Base-by-base conservation (phyloP, 64 coral and sea anemone species). In the Porites lutea region DNA sequence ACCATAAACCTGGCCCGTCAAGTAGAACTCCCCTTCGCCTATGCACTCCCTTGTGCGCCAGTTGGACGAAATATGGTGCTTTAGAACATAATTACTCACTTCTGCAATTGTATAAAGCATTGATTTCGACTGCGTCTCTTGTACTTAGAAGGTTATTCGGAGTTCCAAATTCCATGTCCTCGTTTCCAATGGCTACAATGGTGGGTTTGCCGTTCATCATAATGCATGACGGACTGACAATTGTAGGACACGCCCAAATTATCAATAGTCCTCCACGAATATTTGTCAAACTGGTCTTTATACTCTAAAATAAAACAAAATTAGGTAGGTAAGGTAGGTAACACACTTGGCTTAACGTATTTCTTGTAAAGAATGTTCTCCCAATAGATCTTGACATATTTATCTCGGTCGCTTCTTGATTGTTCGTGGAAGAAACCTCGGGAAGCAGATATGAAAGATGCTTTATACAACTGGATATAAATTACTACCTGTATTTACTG, bases 191-290 rank as follows among this genome's bases (percentile, higher is more conserved):
- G 2, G 91, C 95, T 16, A 89, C 75, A 52, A 96, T 96, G 20
- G 95, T 96, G 18, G 92, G 95, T 50, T 82, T 49, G 0, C 82
- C 75, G 63, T 96, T 91, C 76, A 10, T 46, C 59, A 65, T 96
- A 96, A 48, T 97, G 95, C 95, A 97, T 97, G n/a, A 97, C 49
- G 13, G 95, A 97, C 58, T 91, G 52, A 77, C 79, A 97, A 71
- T 97, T 91, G 64, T 97, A 94, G 46, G 89, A 79, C 60, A 90
- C 89, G 3, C 95, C 95, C 69, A 96, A 82, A 19, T 91, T 43
- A 59, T 96, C 95, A 3, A 96, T 82, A 0, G 72, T 82, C 67
- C 51, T 27, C 88, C 87, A 96, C 21, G 44, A 54, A 53, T 91
- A 96, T 54, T 88, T 96, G 23, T 94, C 88, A 68, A 96, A 96